These are phyloP conservation scores for Piscicola geometra DNA, from an alignment of 2,888 invertebrate genomes.

Conservation along the genomic window DNA sequence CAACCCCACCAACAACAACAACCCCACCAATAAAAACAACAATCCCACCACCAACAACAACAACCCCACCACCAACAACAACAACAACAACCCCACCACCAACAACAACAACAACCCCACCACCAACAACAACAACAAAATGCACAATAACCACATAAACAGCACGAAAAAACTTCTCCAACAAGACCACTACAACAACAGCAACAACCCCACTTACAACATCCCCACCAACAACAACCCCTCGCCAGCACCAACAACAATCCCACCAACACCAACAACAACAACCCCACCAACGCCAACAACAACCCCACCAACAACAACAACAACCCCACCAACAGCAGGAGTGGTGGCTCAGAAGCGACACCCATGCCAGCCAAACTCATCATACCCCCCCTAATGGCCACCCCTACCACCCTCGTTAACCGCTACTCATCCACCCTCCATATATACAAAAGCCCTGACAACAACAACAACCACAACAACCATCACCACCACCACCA, in stretches of 20 bases:
- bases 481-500: conserved; percentile 1
- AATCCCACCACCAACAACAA: too few relatives aligned
- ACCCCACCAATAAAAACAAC: too few relatives aligned
- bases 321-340: neutral
- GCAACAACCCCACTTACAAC: neutral
- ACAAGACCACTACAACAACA: too few relatives aligned
- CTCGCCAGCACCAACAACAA: neutral
- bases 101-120: too few relatives aligned
- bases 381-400: neutral
- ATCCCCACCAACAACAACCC: conserved; percentile 1
- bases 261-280: neutral
- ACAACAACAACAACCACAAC: neutral
- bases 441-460: neutral
- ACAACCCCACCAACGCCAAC: neutral
- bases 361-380: neutral
- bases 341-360: too few relatives aligned
- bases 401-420: neutral
- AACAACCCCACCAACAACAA: neutral
- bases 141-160: too few relatives aligned
- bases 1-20: too few relatives aligned
- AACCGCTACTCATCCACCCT: neutral
- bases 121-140: neutral
- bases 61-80: too few relatives aligned
- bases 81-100: too few relatives aligned
- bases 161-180: too few relatives aligned